Percentiles rank a stretch among this genome's conserved stretches.
phyloP scores from a whole-genome alignment of 2,113 vertebrate species.

The Malaclemys terrapin region DNA sequence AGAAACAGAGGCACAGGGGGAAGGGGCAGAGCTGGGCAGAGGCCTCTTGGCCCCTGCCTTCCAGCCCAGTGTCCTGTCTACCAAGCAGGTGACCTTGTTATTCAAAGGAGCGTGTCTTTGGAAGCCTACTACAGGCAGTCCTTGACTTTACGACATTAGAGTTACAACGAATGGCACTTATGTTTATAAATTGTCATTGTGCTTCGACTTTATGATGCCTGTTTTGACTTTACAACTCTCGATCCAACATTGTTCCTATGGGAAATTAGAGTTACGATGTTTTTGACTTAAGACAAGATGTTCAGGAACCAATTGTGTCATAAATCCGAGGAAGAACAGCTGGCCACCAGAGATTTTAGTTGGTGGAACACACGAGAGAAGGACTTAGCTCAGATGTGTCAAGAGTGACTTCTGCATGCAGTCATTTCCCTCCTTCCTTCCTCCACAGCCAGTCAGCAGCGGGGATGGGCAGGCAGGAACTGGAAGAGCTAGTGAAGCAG shows the following conservation, averaged over 20 bases:
- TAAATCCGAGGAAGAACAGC: not conserved
- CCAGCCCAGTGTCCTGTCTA: not conserved
- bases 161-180: too few relatives aligned
- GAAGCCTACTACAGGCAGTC: not conserved
- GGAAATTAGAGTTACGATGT: too few relatives aligned
- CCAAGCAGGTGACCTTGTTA: not conserved
- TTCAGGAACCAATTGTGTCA: too few relatives aligned
- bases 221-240: too few relatives aligned
- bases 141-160: too few relatives aligned
- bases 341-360: not conserved
- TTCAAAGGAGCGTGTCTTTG: not conserved
- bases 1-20: too few relatives aligned
- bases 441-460: constrained; percentile 30
- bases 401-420: not conserved
- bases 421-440: not conserved
- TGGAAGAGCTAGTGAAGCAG: constrained; percentile 60
- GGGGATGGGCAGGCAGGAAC: constrained; percentile 5
- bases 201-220: too few relatives aligned
- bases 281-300: too few relatives aligned
- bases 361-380: not conserved
- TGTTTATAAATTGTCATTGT: too few relatives aligned
- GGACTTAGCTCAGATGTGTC: not conserved
- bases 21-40: not conserved
- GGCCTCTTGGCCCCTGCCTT: not conserved
- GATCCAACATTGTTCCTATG: too few relatives aligned